Percentiles rank a stretch among this genome's conserved stretches.
These are phyloP conservation scores for Phymatocera aterrima DNA, from an alignment of 2,888 invertebrate species.

Conservation along the genomic window DNA sequence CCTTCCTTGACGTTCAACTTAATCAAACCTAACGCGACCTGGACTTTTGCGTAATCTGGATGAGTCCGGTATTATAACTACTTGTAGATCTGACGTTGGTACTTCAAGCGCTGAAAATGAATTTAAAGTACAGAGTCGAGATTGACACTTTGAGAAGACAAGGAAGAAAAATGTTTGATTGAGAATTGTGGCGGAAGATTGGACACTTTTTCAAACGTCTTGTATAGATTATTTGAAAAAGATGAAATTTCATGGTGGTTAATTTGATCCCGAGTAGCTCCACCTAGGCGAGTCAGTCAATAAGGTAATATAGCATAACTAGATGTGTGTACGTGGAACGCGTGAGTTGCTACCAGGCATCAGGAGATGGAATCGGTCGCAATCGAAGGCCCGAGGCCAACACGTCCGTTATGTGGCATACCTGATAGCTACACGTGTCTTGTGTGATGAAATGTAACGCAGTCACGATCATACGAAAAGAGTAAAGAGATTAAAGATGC, in stretches of 20 bases:
- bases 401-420: slow-evolving; percentile 47
- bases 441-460: slow-evolving; percentile 46
- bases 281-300: slow-evolving; percentile 14
- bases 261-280: not conserved
- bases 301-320: slow-evolving; percentile 9
- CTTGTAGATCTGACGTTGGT: not conserved
- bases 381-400: slow-evolving; percentile 45
- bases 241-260: not conserved
- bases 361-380: slow-evolving; percentile 39
- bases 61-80: not conserved
- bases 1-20: slow-evolving; percentile 1
- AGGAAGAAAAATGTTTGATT: too few relatives aligned
- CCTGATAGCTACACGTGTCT: slow-evolving; percentile 48
- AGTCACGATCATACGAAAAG: slow-evolving; percentile 27
- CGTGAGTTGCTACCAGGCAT: slow-evolving; percentile 40
- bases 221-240: not conserved
- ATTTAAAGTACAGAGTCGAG: too few relatives aligned
- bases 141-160: too few relatives aligned
- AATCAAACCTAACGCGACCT: slow-evolving; percentile 8
- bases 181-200: too few relatives aligned
- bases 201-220: too few relatives aligned
- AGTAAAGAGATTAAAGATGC: slow-evolving; percentile 23
- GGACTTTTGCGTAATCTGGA: not conserved
- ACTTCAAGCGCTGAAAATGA: too few relatives aligned
- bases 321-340: slow-evolving; percentile 39